phyloP scores from a whole-genome alignment of 1,140 invertebrate genomes.

The Saccostrea glomerata region DNA sequence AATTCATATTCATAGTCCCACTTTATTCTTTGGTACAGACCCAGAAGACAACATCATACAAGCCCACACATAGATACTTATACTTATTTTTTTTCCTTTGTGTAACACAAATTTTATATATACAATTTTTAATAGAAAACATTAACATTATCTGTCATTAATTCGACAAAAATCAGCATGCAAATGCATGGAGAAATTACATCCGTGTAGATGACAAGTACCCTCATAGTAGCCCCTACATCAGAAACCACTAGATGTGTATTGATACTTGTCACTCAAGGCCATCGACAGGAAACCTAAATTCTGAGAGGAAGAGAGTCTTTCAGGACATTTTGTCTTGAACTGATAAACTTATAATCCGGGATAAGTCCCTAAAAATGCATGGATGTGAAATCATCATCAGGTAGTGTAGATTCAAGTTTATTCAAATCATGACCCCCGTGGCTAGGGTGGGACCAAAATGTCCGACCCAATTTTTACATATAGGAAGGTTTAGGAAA shows the following conservation, averaged over 20 bases:
- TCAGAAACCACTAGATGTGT: not conserved
- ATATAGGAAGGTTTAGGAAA: too few relatives aligned
- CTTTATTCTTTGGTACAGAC: not conserved
- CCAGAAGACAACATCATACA: not conserved
- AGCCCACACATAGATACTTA: not conserved
- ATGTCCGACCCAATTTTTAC: too few relatives aligned
- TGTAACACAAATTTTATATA: not conserved
- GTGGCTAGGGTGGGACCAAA: too few relatives aligned
- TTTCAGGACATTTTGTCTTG: not conserved
- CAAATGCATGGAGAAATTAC: not conserved
- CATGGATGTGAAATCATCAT: too few relatives aligned
- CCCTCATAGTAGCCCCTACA: not conserved
- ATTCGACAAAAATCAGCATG: too few relatives aligned
- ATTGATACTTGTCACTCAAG: conserved; percentile 25
- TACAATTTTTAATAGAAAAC: not conserved
- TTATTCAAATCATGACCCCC: too few relatives aligned
- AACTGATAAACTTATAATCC: conserved; percentile 13
- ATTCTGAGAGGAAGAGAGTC: not conserved
- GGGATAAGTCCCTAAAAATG: conserved; percentile 9
- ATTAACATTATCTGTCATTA: not conserved
- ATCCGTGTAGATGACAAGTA: not conserved
- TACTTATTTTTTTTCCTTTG: not conserved
- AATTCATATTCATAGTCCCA: not conserved
- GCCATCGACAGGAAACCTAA: not conserved
- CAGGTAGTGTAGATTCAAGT: too few relatives aligned